phyloP scores from a whole-genome alignment of 92 coral and sea anemone genomes.

The Umimayanthus kanabou region DNA sequence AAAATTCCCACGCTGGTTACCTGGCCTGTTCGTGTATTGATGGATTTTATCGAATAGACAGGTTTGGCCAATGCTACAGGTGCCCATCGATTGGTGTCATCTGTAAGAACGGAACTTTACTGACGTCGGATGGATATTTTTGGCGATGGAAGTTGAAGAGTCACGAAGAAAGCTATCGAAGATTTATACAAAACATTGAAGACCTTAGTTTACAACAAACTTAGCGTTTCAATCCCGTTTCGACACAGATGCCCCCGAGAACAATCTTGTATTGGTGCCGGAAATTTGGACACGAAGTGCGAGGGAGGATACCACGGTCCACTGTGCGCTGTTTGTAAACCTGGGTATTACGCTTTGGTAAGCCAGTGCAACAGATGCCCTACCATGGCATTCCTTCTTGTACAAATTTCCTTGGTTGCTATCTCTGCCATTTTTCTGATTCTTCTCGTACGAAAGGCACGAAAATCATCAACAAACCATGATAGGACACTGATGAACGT shows the following conservation, averaged over 20 bases:
- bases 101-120: conserved; percentile 24
- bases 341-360: conserved; percentile 21
- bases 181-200: neutral
- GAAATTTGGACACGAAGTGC: conserved; percentile 12
- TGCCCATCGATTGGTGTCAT: conserved; percentile 13
- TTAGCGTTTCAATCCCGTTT: neutral
- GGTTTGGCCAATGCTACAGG: conserved; percentile 23
- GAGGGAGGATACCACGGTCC: conserved; percentile 6
- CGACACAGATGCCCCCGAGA: conserved; percentile 18
- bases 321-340: conserved; percentile 35
- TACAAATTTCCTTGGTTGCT: neutral
- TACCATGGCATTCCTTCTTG: neutral
- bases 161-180: neutral
- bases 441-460: neutral
- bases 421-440: neutral
- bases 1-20: conserved; percentile 3
- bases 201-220: neutral
- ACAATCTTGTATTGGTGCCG: conserved; percentile 20
- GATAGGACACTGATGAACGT: conserved; percentile 16
- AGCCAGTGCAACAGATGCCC: conserved; percentile 25
- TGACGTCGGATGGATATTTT: neutral
- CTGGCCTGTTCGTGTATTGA: conserved; percentile 16
- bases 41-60: conserved; percentile 24
- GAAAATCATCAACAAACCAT: neutral
- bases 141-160: conserved; percentile 12